Conservation (phyloP, 2,888 invertebrate species). For the Oasisia sp. region DNA sequence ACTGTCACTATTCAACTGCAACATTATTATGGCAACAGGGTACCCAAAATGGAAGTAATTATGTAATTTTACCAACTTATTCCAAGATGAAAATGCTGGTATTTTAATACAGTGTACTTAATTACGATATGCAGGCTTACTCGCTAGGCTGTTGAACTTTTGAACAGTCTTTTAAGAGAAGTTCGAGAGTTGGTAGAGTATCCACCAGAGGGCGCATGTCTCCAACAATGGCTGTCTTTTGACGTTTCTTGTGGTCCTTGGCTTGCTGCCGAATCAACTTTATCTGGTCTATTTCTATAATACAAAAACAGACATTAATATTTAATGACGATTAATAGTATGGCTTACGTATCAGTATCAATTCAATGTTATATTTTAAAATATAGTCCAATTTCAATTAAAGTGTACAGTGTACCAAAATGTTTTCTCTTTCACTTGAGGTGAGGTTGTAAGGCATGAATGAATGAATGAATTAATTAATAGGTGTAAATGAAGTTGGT, state of each 20-base stretch:
- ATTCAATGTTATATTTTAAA: background rate
- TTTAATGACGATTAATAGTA: background rate
- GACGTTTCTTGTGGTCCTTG: constrained; percentile 52
- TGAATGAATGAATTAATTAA: too few relatives aligned
- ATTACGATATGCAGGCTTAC: constrained; percentile 1
- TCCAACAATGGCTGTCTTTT: constrained; percentile 58
- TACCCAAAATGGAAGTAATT: background rate
- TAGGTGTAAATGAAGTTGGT: too few relatives aligned
- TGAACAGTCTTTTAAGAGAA: constrained; percentile 47
- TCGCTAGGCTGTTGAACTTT: constrained; percentile 31
- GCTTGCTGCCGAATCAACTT: constrained; percentile 50
- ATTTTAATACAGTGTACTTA: background rate
- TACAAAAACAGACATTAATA: constrained; percentile 18
- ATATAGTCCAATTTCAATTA: background rate
- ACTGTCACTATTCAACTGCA: background rate
- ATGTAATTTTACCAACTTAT: background rate
- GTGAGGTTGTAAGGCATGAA: too few relatives aligned
- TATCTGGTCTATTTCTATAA: constrained; percentile 52
- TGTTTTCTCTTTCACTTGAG: background rate
- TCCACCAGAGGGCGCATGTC: constrained; percentile 59
- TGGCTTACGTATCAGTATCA: background rate
- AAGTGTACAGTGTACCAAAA: background rate
- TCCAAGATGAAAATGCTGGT: background rate
- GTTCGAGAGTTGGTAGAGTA: constrained; percentile 59
- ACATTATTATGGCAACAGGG: background rate